These are phyloP conservation scores for Varanus komodoensis DNA, from an alignment of 2,113 vertebrate species.

Conservation along the genomic window DNA sequence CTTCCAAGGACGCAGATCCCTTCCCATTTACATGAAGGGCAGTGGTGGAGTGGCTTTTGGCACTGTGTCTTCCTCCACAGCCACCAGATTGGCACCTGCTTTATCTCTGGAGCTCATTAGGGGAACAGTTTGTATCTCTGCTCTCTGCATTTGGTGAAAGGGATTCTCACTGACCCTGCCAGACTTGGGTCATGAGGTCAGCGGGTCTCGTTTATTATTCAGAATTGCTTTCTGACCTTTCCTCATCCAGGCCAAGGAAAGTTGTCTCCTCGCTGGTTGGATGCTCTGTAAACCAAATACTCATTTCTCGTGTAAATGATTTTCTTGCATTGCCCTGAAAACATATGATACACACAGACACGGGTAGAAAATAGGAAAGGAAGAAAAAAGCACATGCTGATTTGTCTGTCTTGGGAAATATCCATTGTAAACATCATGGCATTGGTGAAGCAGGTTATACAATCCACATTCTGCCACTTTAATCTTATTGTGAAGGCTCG, in stretches of 20 bases:
- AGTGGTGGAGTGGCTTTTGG: not conserved
- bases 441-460: not conserved
- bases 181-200: slow-evolving; percentile 81
- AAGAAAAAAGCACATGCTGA: not conserved
- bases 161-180: slow-evolving; percentile 79
- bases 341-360: not conserved
- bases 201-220: slow-evolving; percentile 88
- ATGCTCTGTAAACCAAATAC: slow-evolving; percentile 76
- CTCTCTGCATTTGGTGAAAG: slow-evolving; percentile 81
- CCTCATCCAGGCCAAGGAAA: slow-evolving; percentile 76
- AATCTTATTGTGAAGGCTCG: too few relatives aligned
- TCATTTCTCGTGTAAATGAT: slow-evolving; percentile 41
- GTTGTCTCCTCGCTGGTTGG: slow-evolving; percentile 72
- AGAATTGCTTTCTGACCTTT: slow-evolving; percentile 86
- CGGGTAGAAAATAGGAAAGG: not conserved
- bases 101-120: slow-evolving; percentile 77
- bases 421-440: not conserved
- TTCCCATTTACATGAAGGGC: not conserved
- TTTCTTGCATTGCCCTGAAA: not conserved
- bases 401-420: not conserved
- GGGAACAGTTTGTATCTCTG: slow-evolving; percentile 77
- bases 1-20: not conserved
- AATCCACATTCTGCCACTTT: not conserved
- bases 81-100: slow-evolving; percentile 3
- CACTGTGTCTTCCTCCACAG: not conserved